phyloP scores from a whole-genome alignment of 2,888 invertebrate genomes.

The Rotaria socialis region DNA sequence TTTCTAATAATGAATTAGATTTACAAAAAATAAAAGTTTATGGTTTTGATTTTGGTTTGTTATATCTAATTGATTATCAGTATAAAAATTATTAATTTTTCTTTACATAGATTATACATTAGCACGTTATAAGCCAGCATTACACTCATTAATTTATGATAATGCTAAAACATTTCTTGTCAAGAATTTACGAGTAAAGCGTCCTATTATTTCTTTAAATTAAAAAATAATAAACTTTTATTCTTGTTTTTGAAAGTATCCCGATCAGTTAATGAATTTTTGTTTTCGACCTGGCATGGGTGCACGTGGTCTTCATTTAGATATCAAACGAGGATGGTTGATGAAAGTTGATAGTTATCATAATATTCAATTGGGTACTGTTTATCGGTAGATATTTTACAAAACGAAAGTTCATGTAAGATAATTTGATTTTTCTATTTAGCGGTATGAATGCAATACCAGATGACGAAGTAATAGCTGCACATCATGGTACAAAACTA shows the following conservation, averaged over 20 bases:
- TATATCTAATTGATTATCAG: not conserved
- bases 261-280: slow-evolving; percentile 71
- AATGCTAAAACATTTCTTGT: slow-evolving; percentile 80
- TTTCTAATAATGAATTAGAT: slow-evolving; percentile 91
- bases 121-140: slow-evolving; percentile 82
- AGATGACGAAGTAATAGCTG: slow-evolving; percentile 75
- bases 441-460: slow-evolving; percentile 73
- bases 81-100: no score
- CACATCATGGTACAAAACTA: slow-evolving; percentile 67
- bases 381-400: slow-evolving; percentile 65
- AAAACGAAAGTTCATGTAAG: not conserved
- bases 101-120: slow-evolving; percentile 75
- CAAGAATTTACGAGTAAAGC: slow-evolving; percentile 56
- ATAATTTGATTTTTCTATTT: slow-evolving; percentile 41
- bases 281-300: slow-evolving; percentile 89
- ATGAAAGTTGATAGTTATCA: slow-evolving; percentile 90
- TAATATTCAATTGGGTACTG: slow-evolving; percentile 89
- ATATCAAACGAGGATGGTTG: slow-evolving; percentile 85
- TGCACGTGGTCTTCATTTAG: slow-evolving; percentile 93
- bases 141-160: slow-evolving; percentile 83
- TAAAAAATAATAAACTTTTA: not conserved
- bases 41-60: slow-evolving; percentile 77
- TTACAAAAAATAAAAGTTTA: slow-evolving; percentile 84
- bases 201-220: not conserved
- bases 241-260: slow-evolving; percentile 69